Evolutionary conservation across 92 coral and sea anemone species (phyloP).

Genomic region (Meandrina meandrites): DNA sequence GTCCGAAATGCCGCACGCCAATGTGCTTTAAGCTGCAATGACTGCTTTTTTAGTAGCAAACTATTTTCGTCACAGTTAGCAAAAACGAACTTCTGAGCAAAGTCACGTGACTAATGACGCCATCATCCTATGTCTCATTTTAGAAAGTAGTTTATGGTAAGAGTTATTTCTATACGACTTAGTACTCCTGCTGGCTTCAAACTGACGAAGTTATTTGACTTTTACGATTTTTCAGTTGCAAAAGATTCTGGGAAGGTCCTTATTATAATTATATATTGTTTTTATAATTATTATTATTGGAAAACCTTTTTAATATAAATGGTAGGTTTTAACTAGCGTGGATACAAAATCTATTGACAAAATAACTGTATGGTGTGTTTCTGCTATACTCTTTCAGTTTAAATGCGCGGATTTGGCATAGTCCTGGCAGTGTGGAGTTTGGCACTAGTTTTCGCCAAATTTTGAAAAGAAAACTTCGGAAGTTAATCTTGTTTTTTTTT

Average conservation of each 20-base stretch:
- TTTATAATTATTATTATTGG: too few species aligned
- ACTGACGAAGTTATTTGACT: neutral
- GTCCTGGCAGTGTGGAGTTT: too few species aligned
- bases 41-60: neutral
- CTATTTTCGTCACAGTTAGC: neutral
- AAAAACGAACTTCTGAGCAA: neutral
- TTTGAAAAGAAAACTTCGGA: too few species aligned
- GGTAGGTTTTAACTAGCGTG: too few species aligned
- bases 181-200: neutral
- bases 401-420: too few species aligned
- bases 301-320: too few species aligned
- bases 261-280: too few species aligned
- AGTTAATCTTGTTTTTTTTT: too few species aligned
- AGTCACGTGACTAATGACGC: conserved; percentile 7
- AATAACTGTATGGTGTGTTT: too few species aligned
- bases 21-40: neutral
- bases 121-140: neutral
- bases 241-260: neutral
- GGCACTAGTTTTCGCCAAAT: too few species aligned
- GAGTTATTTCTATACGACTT: neutral
- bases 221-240: neutral
- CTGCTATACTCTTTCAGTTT: too few species aligned
- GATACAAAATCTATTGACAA: too few species aligned
- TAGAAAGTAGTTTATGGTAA: neutral
- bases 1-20: conserved; percentile 4